These are phyloP conservation scores for Elysia chlorotica DNA, from an alignment of 1,140 invertebrate species.

Conservation along the genomic window DNA sequence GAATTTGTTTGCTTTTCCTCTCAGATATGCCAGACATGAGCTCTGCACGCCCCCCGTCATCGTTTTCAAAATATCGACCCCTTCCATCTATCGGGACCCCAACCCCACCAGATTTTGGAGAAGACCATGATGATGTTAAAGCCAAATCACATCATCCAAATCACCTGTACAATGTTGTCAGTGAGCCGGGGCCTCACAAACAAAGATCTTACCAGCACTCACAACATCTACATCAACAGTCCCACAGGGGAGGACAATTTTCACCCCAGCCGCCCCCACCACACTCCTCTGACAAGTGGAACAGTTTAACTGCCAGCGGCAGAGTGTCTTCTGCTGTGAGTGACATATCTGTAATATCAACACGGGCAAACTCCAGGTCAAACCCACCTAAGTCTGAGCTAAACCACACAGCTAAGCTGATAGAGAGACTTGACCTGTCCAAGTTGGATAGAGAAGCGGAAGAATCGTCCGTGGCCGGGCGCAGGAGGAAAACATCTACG, in stretches of 20 bases:
- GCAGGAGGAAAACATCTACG: not conserved
- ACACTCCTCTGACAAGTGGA: not conserved
- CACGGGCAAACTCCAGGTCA: not conserved
- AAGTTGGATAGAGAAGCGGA: not conserved
- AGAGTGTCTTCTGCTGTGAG: not conserved
- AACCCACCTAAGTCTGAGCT: not conserved
- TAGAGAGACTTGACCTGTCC: constrained; percentile 16
- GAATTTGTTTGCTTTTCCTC: not conserved
- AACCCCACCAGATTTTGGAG: not conserved
- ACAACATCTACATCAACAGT: not conserved
- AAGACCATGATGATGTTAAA: too few species aligned
- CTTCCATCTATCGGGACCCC: constrained; percentile 16
- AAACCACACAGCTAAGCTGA: not conserved
- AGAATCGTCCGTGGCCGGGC: not conserved
- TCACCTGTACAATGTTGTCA: not conserved
- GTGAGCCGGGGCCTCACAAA: not conserved
- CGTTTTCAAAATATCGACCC: constrained; percentile 15
- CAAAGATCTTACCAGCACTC: not conserved
- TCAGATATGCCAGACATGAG: not conserved
- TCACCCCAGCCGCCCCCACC: not conserved
- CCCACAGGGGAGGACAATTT: not conserved
- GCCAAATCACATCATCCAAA: too few species aligned
- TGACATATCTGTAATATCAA: not conserved
- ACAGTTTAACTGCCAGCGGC: not conserved
- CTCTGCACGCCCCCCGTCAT: constrained; percentile 3